Evolutionary conservation across 2,113 vertebrate species (phyloP).

Genomic region (Nibea coibor): DNA sequence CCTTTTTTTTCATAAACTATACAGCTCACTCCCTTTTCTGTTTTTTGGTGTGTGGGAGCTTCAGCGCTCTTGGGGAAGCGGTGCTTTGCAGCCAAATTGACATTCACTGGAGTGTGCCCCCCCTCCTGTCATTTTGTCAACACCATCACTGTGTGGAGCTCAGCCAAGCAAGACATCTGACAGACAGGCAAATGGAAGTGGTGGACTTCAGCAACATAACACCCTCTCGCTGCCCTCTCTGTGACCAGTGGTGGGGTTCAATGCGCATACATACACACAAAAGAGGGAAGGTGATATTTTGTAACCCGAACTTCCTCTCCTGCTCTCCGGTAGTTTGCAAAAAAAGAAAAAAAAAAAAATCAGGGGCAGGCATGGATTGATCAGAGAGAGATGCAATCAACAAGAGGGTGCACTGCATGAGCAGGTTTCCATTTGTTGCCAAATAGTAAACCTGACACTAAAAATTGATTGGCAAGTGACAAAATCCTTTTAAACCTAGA

Average conservation of each 20-base stretch:
- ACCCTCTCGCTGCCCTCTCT: conserved; percentile 66
- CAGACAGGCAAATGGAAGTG: conserved; percentile 82
- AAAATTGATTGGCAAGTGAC: conserved; percentile 64
- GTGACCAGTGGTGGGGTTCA: conserved; percentile 60
- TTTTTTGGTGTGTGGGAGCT: conserved; percentile 46
- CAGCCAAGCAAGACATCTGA: conserved; percentile 82
- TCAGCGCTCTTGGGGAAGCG: conserved; percentile 65
- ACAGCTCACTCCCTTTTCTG: conserved; percentile 20
- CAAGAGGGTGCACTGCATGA: conserved; percentile 56
- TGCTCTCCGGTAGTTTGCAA: conserved; percentile 8
- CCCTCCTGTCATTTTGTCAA: conserved; percentile 85
- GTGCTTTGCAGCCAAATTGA: conserved; percentile 79
- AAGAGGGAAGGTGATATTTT: conserved; percentile 22
- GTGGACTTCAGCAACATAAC: conserved; percentile 81
- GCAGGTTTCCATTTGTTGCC: conserved; percentile 64
- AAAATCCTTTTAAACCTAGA: conserved; percentile 24
- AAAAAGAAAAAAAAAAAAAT: background rate
- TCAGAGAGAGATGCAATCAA: conserved; percentile 61
- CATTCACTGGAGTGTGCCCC: conserved; percentile 78
- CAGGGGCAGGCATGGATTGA: conserved; percentile 35
- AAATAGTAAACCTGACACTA: conserved; percentile 51
- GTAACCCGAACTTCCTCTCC: conserved; percentile 23
- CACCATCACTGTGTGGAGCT: conserved; percentile 78
- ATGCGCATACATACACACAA: conserved; percentile 32
- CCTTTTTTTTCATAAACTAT: conserved; percentile 22